A percentile compares a stretch with the other conserved stretches of the same genome.
Evolutionary conservation across 2,888 invertebrate genomes (phyloP).

Genomic region (Tetragonisca angustula): DNA sequence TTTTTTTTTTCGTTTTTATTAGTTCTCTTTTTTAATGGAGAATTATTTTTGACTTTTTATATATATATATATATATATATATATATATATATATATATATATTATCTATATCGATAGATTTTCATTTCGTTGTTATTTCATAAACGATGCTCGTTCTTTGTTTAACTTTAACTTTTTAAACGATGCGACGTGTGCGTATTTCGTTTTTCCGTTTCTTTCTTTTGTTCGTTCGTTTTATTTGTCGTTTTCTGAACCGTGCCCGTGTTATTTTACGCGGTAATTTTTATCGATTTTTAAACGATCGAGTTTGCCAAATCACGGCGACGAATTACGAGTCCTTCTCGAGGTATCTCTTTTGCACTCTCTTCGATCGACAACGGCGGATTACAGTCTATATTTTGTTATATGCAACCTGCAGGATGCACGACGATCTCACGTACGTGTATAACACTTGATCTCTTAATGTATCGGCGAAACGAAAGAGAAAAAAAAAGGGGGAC

Average conservation of each 20-base stretch:
- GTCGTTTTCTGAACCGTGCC: conserved; percentile 7
- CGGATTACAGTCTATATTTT: conserved; percentile 4
- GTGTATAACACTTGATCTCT: conserved; percentile 10
- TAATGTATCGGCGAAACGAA: conserved; percentile 23
- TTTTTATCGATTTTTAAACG: conserved; percentile 1
- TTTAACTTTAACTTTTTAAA: conserved; percentile 13
- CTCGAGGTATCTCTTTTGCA: conserved; percentile 8
- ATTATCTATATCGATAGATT: conserved; percentile 29
- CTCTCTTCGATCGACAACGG: conserved; percentile 14
- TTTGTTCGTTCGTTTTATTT: not conserved
- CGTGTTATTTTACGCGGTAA: not conserved
- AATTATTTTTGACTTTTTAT: not conserved
- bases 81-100: not conserved
- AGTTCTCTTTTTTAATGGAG: not conserved
- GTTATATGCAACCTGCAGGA: not conserved
- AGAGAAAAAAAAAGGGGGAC: conserved; percentile 35
- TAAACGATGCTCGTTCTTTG: conserved; percentile 23
- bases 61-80: not conserved
- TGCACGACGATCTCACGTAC: not conserved
- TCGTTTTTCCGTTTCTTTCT: conserved; percentile 3
- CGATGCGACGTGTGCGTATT: conserved; percentile 26
- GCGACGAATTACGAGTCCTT: conserved; percentile 8
- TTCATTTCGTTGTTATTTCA: conserved; percentile 17
- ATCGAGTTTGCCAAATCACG: not conserved
- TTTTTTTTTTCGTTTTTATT: conserved; percentile 13